Evolutionary conservation across 2,888 invertebrate genomes (phyloP).

Genomic region (Odontomyia ornata): DNA sequence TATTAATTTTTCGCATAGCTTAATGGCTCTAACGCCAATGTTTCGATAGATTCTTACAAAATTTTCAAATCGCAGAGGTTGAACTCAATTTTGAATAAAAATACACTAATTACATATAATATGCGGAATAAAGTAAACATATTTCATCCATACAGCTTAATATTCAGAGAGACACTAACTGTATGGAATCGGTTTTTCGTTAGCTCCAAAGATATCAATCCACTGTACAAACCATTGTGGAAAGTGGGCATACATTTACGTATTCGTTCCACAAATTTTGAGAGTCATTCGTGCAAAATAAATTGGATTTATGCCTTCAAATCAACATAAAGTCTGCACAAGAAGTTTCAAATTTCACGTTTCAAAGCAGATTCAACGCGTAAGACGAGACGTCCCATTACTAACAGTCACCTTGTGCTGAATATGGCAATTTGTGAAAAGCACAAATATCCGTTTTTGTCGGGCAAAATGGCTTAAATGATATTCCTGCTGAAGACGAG

Average conservation of each 20-base stretch:
- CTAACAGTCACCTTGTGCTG: neutral
- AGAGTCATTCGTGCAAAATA: slow-evolving; percentile 21
- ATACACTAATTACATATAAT: too few species aligned
- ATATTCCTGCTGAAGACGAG: slow-evolving; percentile 1
- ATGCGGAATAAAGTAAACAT: too few species aligned
- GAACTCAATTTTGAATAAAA: too few species aligned
- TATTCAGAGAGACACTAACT: too few species aligned
- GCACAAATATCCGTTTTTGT: neutral
- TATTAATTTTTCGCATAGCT: too few species aligned
- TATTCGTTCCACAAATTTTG: neutral
- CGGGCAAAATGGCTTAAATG: neutral
- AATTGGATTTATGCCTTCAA: slow-evolving; percentile 28
- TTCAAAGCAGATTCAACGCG: neutral
- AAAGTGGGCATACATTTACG: neutral
- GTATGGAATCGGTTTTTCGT: too few species aligned
- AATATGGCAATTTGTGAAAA: neutral
- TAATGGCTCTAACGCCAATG: too few species aligned
- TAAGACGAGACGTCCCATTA: neutral
- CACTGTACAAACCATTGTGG: too few species aligned
- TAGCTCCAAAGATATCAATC: too few species aligned
- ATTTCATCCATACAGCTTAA: too few species aligned
- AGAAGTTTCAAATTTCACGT: slow-evolving; percentile 17
- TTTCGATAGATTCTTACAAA: too few species aligned
- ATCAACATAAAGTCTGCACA: neutral
- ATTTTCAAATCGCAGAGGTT: too few species aligned